Percentiles rank a stretch among this genome's conserved stretches.
phyloP scores from a whole-genome alignment of 2,113 vertebrate species.

The Notothenia coriiceps region DNA sequence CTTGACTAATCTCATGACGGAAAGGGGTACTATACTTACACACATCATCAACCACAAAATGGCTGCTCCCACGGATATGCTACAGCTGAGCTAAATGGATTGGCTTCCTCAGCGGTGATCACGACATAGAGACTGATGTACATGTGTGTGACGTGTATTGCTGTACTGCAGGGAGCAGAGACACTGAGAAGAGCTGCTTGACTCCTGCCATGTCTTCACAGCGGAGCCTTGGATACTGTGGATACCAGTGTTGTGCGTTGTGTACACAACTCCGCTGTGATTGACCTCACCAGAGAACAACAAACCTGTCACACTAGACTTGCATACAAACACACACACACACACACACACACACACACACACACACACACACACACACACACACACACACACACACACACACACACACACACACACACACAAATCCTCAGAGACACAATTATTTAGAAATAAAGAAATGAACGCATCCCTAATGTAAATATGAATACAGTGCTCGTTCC shows the following conservation, averaged over 20 bases:
- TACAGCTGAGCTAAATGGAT: constrained; percentile 54
- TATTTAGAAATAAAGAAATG: constrained; percentile 61
- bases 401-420: neutral
- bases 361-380: no score
- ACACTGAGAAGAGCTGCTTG: constrained; percentile 46
- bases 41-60: constrained; percentile 28
- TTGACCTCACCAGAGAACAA: constrained; percentile 48
- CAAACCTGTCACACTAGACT: constrained; percentile 49
- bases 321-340: neutral
- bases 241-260: constrained; percentile 42
- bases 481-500: constrained; percentile 51
- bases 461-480: constrained; percentile 61
- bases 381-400: no score
- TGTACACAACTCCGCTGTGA: constrained; percentile 51
- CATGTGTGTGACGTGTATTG: neutral
- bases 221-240: constrained; percentile 49
- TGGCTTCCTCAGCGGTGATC: constrained; percentile 52
- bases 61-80: constrained; percentile 6
- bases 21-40: constrained; percentile 36
- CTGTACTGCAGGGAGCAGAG: constrained; percentile 28
- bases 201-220: constrained; percentile 60
- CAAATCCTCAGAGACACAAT: constrained; percentile 54
- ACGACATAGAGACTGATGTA: constrained; percentile 24
- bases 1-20: constrained; percentile 47
- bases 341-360: neutral